Conservation (phyloP, 1,140 invertebrate species). For the Pristionchus pacificus region DNA sequence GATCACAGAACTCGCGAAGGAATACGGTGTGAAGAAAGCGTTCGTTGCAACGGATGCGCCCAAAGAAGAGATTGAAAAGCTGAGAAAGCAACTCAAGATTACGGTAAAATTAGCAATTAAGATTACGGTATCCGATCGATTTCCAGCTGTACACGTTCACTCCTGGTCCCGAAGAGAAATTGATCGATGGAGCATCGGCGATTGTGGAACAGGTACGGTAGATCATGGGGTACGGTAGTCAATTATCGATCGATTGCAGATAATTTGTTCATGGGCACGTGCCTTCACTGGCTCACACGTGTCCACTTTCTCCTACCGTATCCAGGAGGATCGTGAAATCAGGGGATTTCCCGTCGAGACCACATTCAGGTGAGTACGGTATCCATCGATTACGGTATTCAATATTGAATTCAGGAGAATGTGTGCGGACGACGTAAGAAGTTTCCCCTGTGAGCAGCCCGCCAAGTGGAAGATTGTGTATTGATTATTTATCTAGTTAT, state of each 20-base stretch:
- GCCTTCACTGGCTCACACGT: constrained; percentile 84
- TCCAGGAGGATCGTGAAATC: constrained; percentile 94
- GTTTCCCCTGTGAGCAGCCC: constrained; percentile 63
- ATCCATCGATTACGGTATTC: too few species aligned
- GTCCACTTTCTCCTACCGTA: constrained; percentile 91
- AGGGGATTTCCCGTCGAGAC: constrained; percentile 73
- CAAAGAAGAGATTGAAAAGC: constrained; percentile 57
- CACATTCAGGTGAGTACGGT: constrained; percentile 90
- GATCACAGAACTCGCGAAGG: constrained; percentile 62
- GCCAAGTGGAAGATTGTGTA: constrained; percentile 59
- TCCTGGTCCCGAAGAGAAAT: constrained; percentile 21
- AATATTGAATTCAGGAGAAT: too few species aligned
- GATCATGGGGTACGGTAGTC: too few species aligned
- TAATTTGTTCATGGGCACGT: constrained; percentile 81
- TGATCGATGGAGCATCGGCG: constrained; percentile 76
- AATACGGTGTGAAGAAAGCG: constrained; percentile 66
- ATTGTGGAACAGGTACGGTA: constrained; percentile 77
- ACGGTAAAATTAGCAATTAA: too few species aligned
- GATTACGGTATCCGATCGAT: not conserved
- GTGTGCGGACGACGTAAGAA: constrained; percentile 65
- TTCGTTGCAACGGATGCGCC: constrained; percentile 79
- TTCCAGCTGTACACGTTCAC: constrained; percentile 17
- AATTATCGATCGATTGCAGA: constrained; percentile 57
- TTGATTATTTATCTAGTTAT: not conserved
- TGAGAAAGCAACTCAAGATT: constrained; percentile 58